Conservation (phyloP, 2,797 vertebrate species). For the Brotula barbata region DNA sequence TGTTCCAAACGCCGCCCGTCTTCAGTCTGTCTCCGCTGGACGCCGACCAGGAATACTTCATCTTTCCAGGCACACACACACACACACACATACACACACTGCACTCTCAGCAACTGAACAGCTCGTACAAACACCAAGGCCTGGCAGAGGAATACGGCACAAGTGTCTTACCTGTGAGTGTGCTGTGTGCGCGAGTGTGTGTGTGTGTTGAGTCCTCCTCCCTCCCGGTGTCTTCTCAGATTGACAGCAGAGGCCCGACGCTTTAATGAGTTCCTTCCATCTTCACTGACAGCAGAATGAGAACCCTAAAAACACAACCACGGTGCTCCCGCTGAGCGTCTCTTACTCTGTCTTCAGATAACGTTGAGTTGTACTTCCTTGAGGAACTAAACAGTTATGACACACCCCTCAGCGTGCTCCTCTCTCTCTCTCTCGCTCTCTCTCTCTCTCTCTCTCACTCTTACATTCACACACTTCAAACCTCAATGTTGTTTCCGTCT, state of each 20-base stretch:
- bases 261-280: constrained; percentile 61
- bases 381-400: constrained; percentile 84
- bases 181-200: constrained; percentile 16
- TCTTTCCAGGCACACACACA: background rate
- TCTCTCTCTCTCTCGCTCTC: constrained; percentile 51
- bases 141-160: constrained; percentile 7
- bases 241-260: constrained; percentile 62
- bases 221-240: constrained; percentile 66
- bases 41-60: background rate
- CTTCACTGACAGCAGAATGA: constrained; percentile 25
- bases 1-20: constrained; percentile 32
- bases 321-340: constrained; percentile 56
- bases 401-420: constrained; percentile 76
- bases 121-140: background rate
- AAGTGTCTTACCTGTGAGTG: constrained; percentile 75
- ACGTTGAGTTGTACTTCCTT: constrained; percentile 84
- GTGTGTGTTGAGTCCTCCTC: constrained; percentile 65
- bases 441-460: constrained; percentile 47
- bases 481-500: background rate
- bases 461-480: constrained; percentile 51
- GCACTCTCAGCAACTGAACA: background rate
- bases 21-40: constrained; percentile 4
- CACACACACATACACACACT: no score
- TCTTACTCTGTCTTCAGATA: constrained; percentile 75
- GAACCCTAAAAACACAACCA: constrained; percentile 29